A percentile compares a stretch with the other conserved stretches of the same genome.
Evolutionary conservation across 2,113 vertebrate genomes (phyloP).

Genomic region (Holacanthus passer): DNA sequence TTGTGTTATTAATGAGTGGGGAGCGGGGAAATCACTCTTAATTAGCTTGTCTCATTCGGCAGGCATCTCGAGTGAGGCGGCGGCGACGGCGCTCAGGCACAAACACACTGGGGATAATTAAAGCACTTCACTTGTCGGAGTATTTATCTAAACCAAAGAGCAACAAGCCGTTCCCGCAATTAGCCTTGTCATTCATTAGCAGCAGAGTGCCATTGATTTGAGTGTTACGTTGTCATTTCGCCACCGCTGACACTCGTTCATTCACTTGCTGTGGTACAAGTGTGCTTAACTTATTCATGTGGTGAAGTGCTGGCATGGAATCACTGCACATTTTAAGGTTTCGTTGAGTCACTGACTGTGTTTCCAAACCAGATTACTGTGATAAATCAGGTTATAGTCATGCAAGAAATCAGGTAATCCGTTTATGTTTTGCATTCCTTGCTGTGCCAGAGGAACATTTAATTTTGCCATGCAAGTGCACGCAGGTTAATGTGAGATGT

Average conservation of each 20-base stretch:
- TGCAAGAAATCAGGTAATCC: background rate
- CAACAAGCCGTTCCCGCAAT: constrained; percentile 86
- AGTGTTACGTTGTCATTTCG: constrained; percentile 74
- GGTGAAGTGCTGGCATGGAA: constrained; percentile 15
- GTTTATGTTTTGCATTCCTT: background rate
- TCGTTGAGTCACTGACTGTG: constrained; percentile 12
- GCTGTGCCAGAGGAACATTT: background rate
- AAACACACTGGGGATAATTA: constrained; percentile 97
- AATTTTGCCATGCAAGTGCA: background rate
- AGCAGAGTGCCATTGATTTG: constrained; percentile 75
- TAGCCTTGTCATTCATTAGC: constrained; percentile 84
- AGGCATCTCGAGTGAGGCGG: constrained; percentile 80
- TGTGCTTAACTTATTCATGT: constrained; percentile 34
- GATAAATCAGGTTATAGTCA: background rate
- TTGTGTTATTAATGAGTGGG: constrained; percentile 98
- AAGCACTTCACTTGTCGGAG: constrained; percentile 94
- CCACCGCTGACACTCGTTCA: constrained; percentile 56
- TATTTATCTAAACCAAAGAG: constrained; percentile 96
- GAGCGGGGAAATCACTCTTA: constrained; percentile 95
- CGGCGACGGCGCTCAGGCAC: constrained; percentile 78
- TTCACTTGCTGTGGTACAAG: constrained; percentile 34
- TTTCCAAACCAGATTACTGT: background rate
- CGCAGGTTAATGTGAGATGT: background rate
- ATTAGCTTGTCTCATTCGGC: constrained; percentile 98
- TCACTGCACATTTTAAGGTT: constrained; percentile 1